These are phyloP conservation scores for Calephelis nemesis DNA, from an alignment of 1,140 invertebrate species.

Conservation along the genomic window DNA sequence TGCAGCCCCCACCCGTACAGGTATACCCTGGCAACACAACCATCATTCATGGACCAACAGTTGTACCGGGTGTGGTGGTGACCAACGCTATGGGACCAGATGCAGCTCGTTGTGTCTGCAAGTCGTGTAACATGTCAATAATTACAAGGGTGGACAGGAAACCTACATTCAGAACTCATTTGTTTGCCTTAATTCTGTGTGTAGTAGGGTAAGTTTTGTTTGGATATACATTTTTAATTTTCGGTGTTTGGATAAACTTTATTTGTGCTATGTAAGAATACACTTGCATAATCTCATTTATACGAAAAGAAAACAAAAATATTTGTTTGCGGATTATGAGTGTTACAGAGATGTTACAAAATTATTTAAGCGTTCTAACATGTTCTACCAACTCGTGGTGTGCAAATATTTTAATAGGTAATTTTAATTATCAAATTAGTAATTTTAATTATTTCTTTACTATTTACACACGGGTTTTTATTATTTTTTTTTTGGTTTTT, in stretches of 20 bases:
- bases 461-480: neutral
- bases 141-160: slow-evolving; percentile 72
- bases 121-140: slow-evolving; percentile 77
- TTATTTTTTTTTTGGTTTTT: neutral
- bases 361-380: too few species aligned
- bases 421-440: neutral
- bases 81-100: slow-evolving; percentile 62
- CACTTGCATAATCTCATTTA: too few species aligned
- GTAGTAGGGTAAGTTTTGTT: slow-evolving; percentile 71
- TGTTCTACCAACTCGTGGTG: too few species aligned
- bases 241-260: too few species aligned
- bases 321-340: too few species aligned
- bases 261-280: too few species aligned
- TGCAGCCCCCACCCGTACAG: neutral
- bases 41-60: slow-evolving; percentile 31
- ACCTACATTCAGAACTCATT: slow-evolving; percentile 79
- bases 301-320: too few species aligned
- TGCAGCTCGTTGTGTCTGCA: slow-evolving; percentile 69
- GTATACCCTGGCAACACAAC: slow-evolving; percentile 24
- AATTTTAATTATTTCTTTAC: too few species aligned
- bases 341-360: too few species aligned
- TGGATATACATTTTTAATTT: too few species aligned
- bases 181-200: slow-evolving; percentile 80
- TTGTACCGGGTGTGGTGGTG: slow-evolving; percentile 31
- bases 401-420: too few species aligned